phyloP scores from a whole-genome alignment of 30 jellyfish, hydroid and myxozoan genomes.

The Aurelia aurita region DNA sequence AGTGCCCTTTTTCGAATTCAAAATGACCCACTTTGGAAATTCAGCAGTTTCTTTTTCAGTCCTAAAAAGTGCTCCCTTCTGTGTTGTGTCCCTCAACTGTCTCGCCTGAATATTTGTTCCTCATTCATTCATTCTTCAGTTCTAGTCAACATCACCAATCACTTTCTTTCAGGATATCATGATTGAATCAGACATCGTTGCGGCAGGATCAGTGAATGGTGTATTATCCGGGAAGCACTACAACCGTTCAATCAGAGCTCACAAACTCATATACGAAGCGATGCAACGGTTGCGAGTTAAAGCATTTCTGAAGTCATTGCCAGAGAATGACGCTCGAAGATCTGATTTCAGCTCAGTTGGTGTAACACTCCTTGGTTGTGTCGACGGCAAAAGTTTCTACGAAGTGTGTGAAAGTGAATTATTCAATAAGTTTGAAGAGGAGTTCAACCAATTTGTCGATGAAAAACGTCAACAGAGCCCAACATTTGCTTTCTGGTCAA shows the following conservation, averaged over 20 bases:
- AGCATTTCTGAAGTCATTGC: slow-evolving; percentile 35
- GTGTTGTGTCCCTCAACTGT: too few species aligned
- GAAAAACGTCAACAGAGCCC: slow-evolving; percentile 34
- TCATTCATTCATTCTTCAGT: neutral
- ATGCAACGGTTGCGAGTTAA: slow-evolving; percentile 47
- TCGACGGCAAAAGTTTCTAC: slow-evolving; percentile 14
- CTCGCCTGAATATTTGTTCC: neutral
- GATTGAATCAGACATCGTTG: slow-evolving; percentile 67
- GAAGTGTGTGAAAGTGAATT: slow-evolving; percentile 31
- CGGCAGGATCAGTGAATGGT: slow-evolving; percentile 60
- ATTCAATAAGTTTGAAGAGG: slow-evolving; percentile 2
- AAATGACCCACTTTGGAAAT: too few species aligned
- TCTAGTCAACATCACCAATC: neutral
- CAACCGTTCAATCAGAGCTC: slow-evolving; percentile 65
- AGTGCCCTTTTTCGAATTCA: too few species aligned
- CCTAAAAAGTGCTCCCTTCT: too few species aligned
- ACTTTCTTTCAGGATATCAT: slow-evolving; percentile 40
- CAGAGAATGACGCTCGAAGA: slow-evolving; percentile 41
- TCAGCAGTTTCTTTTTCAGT: too few species aligned
- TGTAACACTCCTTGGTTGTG: slow-evolving; percentile 19
- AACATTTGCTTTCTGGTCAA: slow-evolving; percentile 67
- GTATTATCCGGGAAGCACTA: slow-evolving; percentile 59
- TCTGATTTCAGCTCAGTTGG: slow-evolving; percentile 15
- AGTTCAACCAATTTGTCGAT: slow-evolving; percentile 20
- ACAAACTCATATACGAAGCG: slow-evolving; percentile 65